Evolutionary conservation across 2,113 vertebrate species (phyloP).

Genomic region (Salminus brasiliensis): DNA sequence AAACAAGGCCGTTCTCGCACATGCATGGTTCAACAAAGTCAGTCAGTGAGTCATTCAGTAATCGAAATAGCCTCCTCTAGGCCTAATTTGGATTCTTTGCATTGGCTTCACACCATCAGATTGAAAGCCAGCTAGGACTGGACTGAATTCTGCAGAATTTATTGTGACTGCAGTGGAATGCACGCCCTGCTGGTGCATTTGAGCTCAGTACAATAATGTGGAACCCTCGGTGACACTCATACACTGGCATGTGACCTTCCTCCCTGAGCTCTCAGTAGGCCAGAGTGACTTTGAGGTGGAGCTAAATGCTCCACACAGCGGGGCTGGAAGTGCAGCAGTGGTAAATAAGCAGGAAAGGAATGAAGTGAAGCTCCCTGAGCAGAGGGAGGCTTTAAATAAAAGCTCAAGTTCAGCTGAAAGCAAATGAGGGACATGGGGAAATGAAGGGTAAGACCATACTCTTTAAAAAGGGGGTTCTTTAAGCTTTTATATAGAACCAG

Average conservation of each 20-base stretch:
- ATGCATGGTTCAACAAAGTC: too few relatives aligned
- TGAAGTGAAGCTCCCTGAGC: not conserved
- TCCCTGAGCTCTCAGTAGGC: not conserved
- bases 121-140: not conserved
- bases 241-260: not conserved
- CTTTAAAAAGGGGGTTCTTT: not conserved
- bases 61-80: too few relatives aligned
- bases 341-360: not conserved
- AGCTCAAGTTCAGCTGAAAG: not conserved
- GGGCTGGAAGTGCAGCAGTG: not conserved
- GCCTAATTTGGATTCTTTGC: too few relatives aligned
- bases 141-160: not conserved
- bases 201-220: not conserved
- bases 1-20: too few relatives aligned
- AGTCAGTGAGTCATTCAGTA: too few relatives aligned
- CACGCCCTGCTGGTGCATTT: not conserved
- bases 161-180: not conserved
- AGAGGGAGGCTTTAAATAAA: not conserved
- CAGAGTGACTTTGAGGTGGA: not conserved
- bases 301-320: not conserved
- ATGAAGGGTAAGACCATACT: not conserved
- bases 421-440: not conserved
- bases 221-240: not conserved
- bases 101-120: too few relatives aligned
- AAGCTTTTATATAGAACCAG: not conserved